Evolutionary conservation across 2,113 vertebrate genomes (phyloP).

Genomic region (Mustela nigripes): DNA sequence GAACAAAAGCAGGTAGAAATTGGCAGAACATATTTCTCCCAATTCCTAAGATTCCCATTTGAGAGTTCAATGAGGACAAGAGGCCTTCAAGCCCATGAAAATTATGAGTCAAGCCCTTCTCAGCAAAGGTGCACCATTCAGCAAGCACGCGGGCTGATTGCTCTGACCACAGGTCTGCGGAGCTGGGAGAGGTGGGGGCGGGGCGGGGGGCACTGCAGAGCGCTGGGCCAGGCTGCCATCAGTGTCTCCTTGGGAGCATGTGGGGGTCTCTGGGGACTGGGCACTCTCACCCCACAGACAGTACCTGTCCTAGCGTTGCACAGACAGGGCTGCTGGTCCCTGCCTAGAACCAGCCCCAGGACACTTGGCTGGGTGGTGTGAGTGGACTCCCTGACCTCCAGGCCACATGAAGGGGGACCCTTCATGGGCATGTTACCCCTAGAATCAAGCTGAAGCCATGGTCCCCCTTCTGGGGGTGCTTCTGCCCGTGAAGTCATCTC

Average conservation of each 20-base stretch:
- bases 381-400: not conserved
- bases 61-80: slow-evolving; percentile 38
- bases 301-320: not conserved
- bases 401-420: not conserved
- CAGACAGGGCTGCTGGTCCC: fast-evolving
- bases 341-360: not conserved
- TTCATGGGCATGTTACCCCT: fast-evolving
- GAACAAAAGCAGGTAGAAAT: not conserved
- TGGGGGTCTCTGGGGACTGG: not conserved
- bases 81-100: slow-evolving; percentile 39
- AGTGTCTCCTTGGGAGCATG: fast-evolving
- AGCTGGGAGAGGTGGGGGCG: fast-evolving
- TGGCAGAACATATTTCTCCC: slow-evolving; percentile 38
- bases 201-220: fast-evolving
- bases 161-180: not conserved
- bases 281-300: not conserved
- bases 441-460: not conserved
- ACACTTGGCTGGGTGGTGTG: not conserved
- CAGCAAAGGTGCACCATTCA: not conserved
- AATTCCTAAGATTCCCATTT: slow-evolving; percentile 55
- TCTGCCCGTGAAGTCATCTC: not conserved
- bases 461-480: fast-evolving
- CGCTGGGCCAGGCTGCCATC: fast-evolving
- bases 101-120: not conserved
- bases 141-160: not conserved